These are phyloP conservation scores for Aurelia sp. DNA, from an alignment of 30 jellyfish, hydroid and myxozoan species.

Conservation along the genomic window DNA sequence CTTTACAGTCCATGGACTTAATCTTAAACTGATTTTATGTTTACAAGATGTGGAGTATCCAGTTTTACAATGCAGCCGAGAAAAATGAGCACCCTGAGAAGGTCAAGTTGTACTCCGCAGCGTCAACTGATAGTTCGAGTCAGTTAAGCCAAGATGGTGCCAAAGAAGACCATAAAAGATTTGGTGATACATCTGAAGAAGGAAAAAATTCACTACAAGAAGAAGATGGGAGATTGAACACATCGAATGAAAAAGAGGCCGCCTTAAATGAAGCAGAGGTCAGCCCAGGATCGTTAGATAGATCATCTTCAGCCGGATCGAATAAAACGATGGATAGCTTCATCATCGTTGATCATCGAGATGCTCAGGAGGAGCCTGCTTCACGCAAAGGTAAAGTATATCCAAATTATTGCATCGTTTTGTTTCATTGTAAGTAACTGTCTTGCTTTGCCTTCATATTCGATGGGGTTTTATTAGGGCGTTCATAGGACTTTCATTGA, in stretches of 20 bases:
- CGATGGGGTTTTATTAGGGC: no score
- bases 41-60: constrained; percentile 94
- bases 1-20: no score
- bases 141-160: background rate
- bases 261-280: background rate
- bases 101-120: background rate
- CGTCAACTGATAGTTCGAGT: background rate
- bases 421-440: background rate
- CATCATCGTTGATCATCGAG: constrained; percentile 46
- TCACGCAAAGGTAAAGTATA: constrained; percentile 46
- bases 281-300: background rate
- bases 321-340: constrained; percentile 21
- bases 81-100: background rate
- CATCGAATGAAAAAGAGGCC: background rate
- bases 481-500: no score
- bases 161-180: background rate
- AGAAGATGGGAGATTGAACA: background rate
- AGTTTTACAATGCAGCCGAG: constrained; percentile 74
- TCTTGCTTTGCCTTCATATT: no score
- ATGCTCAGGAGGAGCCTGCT: constrained; percentile 14
- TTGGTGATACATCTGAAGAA: background rate
- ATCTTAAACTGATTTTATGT: background rate
- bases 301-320: constrained; percentile 32
- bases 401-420: no score
- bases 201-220: background rate